Evolutionary conservation across 2,888 invertebrate species (phyloP).

Genomic region (Acrobasis suavella): DNA sequence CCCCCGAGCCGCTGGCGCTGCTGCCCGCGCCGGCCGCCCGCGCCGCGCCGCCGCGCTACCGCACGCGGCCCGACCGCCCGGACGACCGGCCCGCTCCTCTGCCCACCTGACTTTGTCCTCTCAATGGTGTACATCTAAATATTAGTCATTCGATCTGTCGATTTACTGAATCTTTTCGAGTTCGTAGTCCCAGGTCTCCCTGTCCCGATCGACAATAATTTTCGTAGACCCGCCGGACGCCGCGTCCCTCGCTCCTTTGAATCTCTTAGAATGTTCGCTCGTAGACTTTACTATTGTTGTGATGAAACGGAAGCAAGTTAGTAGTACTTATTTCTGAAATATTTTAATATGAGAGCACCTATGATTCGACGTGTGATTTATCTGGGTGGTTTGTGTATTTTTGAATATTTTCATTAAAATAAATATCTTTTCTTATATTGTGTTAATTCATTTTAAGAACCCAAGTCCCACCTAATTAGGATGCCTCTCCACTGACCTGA

Average conservation of each 20-base stretch:
- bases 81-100: constrained; percentile 25
- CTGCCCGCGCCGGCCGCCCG: constrained; percentile 35
- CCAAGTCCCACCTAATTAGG: not conserved
- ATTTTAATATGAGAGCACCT: constrained; percentile 51
- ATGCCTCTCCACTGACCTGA: not conserved
- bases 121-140: constrained; percentile 2
- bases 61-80: constrained; percentile 44
- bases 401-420: constrained; percentile 59
- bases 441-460: constrained; percentile 10
- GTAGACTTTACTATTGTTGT: constrained; percentile 43
- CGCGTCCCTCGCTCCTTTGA: constrained; percentile 28
- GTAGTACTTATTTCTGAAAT: constrained; percentile 36
- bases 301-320: constrained; percentile 35
- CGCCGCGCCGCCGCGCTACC: constrained; percentile 48
- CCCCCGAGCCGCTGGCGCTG: constrained; percentile 39
- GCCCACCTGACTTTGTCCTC: constrained; percentile 19
- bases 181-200: constrained; percentile 19
- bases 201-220: constrained; percentile 66
- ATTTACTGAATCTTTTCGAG: constrained; percentile 2
- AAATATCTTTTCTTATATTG: constrained; percentile 45
- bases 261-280: constrained; percentile 35
- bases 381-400: constrained; percentile 62
- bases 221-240: constrained; percentile 46
- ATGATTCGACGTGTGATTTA: constrained; percentile 52
- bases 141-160: constrained; percentile 1